Evolutionary conservation across 1,140 invertebrate genomes (phyloP), one percentile per base, ranked within the genome.

Genomic region (Colletes latitarsis): DNA sequence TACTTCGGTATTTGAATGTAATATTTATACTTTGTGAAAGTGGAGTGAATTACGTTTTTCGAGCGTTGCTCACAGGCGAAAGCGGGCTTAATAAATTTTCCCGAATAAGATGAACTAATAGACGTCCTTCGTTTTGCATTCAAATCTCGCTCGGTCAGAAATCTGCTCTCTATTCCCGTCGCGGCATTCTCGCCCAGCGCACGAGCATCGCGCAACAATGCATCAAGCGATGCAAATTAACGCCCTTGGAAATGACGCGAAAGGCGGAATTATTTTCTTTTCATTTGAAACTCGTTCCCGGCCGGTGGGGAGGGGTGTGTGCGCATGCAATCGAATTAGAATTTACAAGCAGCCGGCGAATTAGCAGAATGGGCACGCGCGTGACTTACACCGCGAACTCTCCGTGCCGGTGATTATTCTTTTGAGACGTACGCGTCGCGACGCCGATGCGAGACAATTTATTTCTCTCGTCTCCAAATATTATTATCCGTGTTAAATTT

Each of bases 151-250:
- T 4, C 21, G 19, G 6, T 12, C 9, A 6, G 75, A 30, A 46
- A 55, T 46, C 55, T 9, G 21, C 8, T 41, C 14, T 30, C n/a
- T 17, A 55, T 58, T 41, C 57, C n/a, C 55, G 66, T 17, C 67
- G 46, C 14, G n/a, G 19, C 14, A 15, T 53, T 43, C 49, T 19
- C 2, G n/a, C 14, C 43, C 5, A n/a, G 21, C 19, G 63, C 17
- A 43, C 17, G 41, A 49, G 41, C 3, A 6, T 15, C 5, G 17
- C 3, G 21, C 63, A 41, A 21, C 21, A 69, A 41, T 15, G 43
- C 63, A n/a, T 12, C 17, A 60, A 41, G 8, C 43, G 46, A 70
- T 70, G 75, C 55, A 69, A 63, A 71, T 64, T 19, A 70, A 57
- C 30, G 3, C 70, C 70, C 6, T 14, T 9, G 39, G 19, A 30